Base-by-base conservation (phyloP, 2,113 vertebrate genomes). In the Notothenia rossii region DNA sequence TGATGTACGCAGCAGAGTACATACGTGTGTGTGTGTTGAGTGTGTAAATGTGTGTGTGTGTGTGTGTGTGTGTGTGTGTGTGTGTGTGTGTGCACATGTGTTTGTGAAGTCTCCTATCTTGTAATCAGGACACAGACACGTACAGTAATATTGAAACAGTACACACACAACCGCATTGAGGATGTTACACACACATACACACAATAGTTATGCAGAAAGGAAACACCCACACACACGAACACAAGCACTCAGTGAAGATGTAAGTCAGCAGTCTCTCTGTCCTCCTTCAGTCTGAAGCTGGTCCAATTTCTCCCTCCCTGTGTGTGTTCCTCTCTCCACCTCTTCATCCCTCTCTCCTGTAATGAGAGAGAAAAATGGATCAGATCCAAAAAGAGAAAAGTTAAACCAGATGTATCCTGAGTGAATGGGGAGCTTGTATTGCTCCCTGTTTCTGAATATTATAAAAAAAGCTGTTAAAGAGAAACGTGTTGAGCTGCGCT, bases 201-300 rank as follows among this genome's bases (percentile, higher is more conserved):
- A 68, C 49, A 64, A 22, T 45, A 22, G 58, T 15, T n/a, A 9
- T 63, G 43, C 46, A 25, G 12, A 25, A 64, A 70, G 4, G 50
- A 72, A 70, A 68, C 45, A 62, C 56, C 61, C 51, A 63, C 58
- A 79, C 54, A 67, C 66, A 67, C 51, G 49, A 20, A 56, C 13
- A 62, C 1, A 54, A 40, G 0, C 60, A 50, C 13, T 49, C 22
- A 33, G 46, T 36, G 20, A 62, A 61, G 67, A 62, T 58, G 43
- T 68, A 46, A 54, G 48, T 79, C 62, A 72, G 51, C 69, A 74
- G 63, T 61, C 72, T 84, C 61, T 85, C 82, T 55, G 64, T 89
- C 86, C 76, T 81, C 66, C 43, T 46, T 79, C 66, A 48, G 49
- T 67, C 62, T 79, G 61, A 54, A 51, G 58, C 75, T 51, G 67